phyloP scores from a whole-genome alignment of 23 tunicate species.

The Aplidium turbinatum region DNA sequence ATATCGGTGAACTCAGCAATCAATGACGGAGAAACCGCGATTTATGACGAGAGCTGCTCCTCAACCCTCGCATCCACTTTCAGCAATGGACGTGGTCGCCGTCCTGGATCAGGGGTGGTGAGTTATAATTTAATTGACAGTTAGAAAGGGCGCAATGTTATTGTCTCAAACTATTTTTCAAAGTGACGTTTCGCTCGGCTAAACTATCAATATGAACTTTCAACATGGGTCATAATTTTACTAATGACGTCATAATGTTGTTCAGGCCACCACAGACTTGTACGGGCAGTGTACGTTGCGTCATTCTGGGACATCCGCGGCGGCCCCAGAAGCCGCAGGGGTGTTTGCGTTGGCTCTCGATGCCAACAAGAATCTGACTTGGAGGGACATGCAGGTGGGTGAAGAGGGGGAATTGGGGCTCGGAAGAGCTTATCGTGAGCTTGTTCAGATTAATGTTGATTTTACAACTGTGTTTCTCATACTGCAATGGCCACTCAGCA shows the following conservation, averaged over 20 bases:
- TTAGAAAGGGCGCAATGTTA: too few relatives aligned
- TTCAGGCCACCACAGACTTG: slow-evolving; percentile 99
- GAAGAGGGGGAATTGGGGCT: too few relatives aligned
- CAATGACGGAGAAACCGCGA: slow-evolving; percentile 95
- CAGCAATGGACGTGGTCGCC: slow-evolving; percentile 80
- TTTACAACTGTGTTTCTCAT: too few relatives aligned
- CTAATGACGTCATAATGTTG: too few relatives aligned
- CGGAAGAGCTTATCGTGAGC: too few relatives aligned
- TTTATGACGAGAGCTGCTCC: slow-evolving; percentile 98
- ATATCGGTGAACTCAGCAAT: slow-evolving; percentile 98
- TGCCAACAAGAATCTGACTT: slow-evolving; percentile 89
- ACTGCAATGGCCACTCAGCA: too few relatives aligned
- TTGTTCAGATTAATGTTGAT: too few relatives aligned
- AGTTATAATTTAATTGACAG: slow-evolving; percentile 18
- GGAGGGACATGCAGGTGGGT: slow-evolving; percentile 97
- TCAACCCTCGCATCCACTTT: slow-evolving; percentile 98
- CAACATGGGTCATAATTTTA: background rate
- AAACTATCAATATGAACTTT: background rate
- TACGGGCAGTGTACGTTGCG: slow-evolving; percentile 96
- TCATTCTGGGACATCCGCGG: slow-evolving; percentile 99
- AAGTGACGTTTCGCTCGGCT: background rate
- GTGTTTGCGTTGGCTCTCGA: slow-evolving; percentile 97
- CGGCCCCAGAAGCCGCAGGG: slow-evolving; percentile 99
- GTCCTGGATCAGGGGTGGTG: slow-evolving; percentile 92
- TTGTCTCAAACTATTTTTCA: too few relatives aligned